Evolutionary conservation across 1,140 invertebrate species (phyloP).

Genomic region (Sycophila sp.): DNA sequence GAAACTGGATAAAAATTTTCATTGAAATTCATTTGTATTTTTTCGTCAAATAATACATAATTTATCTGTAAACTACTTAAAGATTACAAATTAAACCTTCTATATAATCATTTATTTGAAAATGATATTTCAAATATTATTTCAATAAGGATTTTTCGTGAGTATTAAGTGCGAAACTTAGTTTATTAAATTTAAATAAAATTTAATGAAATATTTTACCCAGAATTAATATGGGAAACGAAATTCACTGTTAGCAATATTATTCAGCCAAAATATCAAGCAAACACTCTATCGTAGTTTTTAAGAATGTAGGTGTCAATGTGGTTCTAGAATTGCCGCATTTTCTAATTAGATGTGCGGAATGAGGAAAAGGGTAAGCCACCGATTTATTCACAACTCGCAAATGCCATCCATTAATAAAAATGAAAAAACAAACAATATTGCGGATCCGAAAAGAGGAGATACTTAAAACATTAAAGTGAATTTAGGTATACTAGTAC

Average conservation of each 20-base stretch:
- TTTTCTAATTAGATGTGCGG: background rate
- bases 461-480: conserved; percentile 31
- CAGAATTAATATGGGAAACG: background rate
- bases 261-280: background rate
- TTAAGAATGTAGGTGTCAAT: background rate
- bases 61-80: background rate
- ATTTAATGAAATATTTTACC: background rate
- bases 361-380: background rate
- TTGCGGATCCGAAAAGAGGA: conserved; percentile 1
- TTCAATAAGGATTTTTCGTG: background rate
- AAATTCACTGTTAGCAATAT: conserved; percentile 3
- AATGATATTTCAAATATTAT: background rate
- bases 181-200: background rate
- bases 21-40: background rate
- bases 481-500: conserved; percentile 40
- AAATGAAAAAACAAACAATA: background rate
- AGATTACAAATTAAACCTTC: background rate
- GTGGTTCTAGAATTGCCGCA: background rate
- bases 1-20: background rate
- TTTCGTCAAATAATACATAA: too few relatives aligned
- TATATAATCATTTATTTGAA: background rate
- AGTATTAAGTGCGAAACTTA: background rate
- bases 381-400: background rate
- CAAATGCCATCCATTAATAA: conserved; percentile 16
- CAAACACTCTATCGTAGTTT: background rate